A percentile compares a stretch with the other conserved stretches of the same genome.
Conservation (phyloP, 2,797 vertebrate species). For the Saxicola maurus region DNA sequence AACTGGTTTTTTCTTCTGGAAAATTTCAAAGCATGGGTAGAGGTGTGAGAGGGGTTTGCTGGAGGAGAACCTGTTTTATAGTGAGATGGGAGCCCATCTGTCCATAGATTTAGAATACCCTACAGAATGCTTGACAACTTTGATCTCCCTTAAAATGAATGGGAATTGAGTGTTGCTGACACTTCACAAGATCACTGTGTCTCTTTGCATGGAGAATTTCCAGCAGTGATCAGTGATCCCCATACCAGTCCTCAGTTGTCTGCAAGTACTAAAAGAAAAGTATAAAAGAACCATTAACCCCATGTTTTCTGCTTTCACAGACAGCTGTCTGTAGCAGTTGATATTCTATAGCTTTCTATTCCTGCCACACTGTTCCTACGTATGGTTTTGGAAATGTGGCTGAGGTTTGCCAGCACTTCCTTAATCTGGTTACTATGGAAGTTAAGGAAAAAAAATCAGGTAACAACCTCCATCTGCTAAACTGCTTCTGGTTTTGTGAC, state of each 20-base stretch:
- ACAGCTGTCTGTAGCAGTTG: slow-evolving; percentile 2
- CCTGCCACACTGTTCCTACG: background rate
- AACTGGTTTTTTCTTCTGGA: background rate
- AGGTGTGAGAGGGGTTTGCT: background rate
- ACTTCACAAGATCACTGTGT: background rate
- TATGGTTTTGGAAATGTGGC: slow-evolving; percentile 2
- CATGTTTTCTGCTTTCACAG: slow-evolving; percentile 14
- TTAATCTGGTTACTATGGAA: slow-evolving; percentile 22
- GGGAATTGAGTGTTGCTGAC: background rate
- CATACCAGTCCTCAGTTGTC: background rate
- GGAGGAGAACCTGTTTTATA: background rate
- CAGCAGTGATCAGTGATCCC: background rate
- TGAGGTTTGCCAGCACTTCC: slow-evolving; percentile 27
- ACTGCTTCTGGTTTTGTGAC: slow-evolving; percentile 20
- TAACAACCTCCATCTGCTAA: slow-evolving; percentile 17
- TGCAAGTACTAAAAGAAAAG: background rate
- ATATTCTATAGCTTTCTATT: slow-evolving; percentile 21
- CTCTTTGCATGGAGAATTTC: background rate
- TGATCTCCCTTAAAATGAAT: background rate
- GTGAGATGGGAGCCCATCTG: background rate
- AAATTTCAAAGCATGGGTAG: background rate
- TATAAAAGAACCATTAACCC: background rate
- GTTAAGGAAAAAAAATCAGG: background rate
- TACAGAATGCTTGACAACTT: background rate
- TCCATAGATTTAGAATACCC: background rate